phyloP scores from a whole-genome alignment of 1,140 invertebrate genomes.

The Drosophila aff. region DNA sequence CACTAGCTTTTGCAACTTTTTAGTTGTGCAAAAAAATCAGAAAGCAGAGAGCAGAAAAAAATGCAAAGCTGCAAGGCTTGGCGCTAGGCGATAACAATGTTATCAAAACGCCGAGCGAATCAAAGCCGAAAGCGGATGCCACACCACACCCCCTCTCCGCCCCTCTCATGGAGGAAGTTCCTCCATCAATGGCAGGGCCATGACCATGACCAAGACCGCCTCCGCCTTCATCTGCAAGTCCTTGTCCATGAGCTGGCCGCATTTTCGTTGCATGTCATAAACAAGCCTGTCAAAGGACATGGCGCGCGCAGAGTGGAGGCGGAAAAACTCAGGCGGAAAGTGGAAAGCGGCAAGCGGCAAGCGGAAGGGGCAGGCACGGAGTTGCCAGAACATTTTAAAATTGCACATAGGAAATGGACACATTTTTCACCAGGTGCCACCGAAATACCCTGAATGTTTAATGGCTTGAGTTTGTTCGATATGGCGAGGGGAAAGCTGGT shows the following conservation, averaged over 20 bases:
- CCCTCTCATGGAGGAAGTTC: neutral
- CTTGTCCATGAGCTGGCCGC: conserved; percentile 26
- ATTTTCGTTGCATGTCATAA: conserved; percentile 57
- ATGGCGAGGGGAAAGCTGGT: neutral
- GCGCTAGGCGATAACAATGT: conserved; percentile 53
- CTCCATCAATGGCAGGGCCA: conserved; percentile 27
- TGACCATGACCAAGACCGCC: conserved; percentile 26
- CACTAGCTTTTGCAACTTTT: conserved; percentile 44
- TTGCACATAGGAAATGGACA: conserved; percentile 21
- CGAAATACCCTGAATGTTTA: conserved; percentile 1
- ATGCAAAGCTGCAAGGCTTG: conserved; percentile 32
- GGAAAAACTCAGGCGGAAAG: neutral
- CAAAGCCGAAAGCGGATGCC: conserved; percentile 18
- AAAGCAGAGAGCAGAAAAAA: conserved; percentile 4
- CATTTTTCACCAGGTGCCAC: neutral
- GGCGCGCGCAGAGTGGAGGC: neutral
- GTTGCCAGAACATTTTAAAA: conserved; percentile 15
- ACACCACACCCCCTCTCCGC: neutral
- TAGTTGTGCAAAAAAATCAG: conserved; percentile 44
- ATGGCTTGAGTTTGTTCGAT: conserved; percentile 1
- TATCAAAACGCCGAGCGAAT: conserved; percentile 18
- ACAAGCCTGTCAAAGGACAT: conserved; percentile 39
- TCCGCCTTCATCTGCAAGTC: neutral
- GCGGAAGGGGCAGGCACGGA: neutral
- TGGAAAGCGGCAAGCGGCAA: neutral